Conservation (phyloP, 2,888 invertebrate species). For the Acanthosepion pharaonis region DNA sequence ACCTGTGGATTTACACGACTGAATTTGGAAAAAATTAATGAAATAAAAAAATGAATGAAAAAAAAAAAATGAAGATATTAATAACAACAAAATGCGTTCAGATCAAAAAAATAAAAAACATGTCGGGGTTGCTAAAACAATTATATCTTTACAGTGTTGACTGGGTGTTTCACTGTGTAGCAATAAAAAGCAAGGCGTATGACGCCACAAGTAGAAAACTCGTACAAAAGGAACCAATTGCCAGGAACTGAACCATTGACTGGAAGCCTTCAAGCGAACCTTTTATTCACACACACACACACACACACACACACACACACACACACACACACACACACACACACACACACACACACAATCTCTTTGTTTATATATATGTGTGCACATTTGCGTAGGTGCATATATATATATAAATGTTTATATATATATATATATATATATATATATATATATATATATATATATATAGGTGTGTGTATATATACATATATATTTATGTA, state of each 20-base stretch:
- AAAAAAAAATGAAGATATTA: not conserved
- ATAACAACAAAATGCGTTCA: not conserved
- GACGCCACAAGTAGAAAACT: not conserved
- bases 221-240: not conserved
- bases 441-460: not conserved
- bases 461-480: not conserved
- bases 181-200: not conserved
- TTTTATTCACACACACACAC: too few species aligned
- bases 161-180: not conserved
- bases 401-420: not conserved
- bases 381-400: not conserved
- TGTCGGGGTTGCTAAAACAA: not conserved
- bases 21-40: not conserved
- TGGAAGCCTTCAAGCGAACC: not conserved
- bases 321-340: too few species aligned
- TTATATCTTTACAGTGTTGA: not conserved
- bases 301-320: too few species aligned
- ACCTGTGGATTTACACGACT: not conserved
- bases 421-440: not conserved
- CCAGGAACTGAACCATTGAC: not conserved
- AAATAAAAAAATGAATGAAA: not conserved
- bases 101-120: not conserved
- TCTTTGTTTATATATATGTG: not conserved
- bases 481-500: not conserved
- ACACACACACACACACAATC: too few species aligned